A percentile compares a stretch with the other conserved stretches of the same genome.
These are phyloP conservation scores for Atethmia centrago DNA, from an alignment of 2,888 invertebrate genomes.

Conservation along the genomic window DNA sequence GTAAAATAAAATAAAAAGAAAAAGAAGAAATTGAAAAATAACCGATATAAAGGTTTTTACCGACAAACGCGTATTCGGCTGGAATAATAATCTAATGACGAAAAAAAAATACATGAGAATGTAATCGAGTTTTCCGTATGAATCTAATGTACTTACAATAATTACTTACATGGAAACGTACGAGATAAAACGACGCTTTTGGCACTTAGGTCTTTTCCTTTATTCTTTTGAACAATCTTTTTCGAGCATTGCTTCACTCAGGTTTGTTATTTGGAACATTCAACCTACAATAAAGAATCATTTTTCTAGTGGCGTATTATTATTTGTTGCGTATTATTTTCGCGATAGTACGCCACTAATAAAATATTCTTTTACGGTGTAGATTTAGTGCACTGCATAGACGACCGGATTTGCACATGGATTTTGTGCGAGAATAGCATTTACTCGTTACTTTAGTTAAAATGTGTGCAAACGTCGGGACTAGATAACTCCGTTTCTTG, in stretches of 20 bases:
- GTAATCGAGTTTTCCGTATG: slow-evolving; percentile 56
- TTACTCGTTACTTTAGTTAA: neutral
- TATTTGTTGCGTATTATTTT: slow-evolving; percentile 30
- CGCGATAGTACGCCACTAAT: slow-evolving; percentile 22
- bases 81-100: slow-evolving; percentile 42
- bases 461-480: neutral
- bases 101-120: slow-evolving; percentile 31
- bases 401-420: slow-evolving; percentile 3
- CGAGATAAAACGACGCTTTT: slow-evolving; percentile 78
- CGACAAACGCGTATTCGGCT: slow-evolving; percentile 31
- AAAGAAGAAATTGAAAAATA: neutral
- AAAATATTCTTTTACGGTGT: slow-evolving; percentile 24
- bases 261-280: slow-evolving; percentile 46
- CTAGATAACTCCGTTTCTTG: neutral
- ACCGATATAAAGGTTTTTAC: slow-evolving; percentile 2
- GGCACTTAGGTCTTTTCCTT: slow-evolving; percentile 84
- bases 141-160: slow-evolving; percentile 67
- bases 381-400: slow-evolving; percentile 36
- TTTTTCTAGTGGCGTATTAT: slow-evolving; percentile 35
- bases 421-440: slow-evolving; percentile 6
- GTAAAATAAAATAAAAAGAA: slow-evolving; percentile 11
- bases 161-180: slow-evolving; percentile 67
- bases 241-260: slow-evolving; percentile 60
- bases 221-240: slow-evolving; percentile 58
- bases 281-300: slow-evolving; percentile 35